Conservation (phyloP, 2,113 vertebrate species). For the Stictonetta naevosa region DNA sequence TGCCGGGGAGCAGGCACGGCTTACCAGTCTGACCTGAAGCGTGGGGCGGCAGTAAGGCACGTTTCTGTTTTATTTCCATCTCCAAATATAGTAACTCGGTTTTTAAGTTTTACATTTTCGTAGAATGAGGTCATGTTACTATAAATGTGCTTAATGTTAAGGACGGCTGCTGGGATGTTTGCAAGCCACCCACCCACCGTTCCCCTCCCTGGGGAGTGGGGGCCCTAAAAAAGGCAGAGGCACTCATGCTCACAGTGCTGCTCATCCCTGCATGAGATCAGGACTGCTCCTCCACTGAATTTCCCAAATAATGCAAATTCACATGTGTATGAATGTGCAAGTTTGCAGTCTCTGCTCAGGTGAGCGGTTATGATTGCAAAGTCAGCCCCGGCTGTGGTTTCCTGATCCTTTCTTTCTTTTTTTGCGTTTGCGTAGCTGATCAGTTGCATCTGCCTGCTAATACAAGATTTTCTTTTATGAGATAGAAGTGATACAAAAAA, state of each 20-base stretch:
- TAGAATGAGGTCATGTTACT: conserved; percentile 30
- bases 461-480: not conserved
- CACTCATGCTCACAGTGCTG: not conserved
- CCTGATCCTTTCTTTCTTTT: not conserved
- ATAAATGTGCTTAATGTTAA: conserved; percentile 12
- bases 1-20: not conserved
- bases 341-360: not conserved
- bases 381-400: not conserved
- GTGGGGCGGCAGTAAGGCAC: not conserved
- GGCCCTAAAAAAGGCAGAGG: not conserved
- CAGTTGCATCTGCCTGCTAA: not conserved
- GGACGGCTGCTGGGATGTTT: conserved; percentile 6
- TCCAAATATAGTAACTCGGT: conserved; percentile 33
- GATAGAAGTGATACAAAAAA: not conserved
- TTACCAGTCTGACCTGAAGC: fast-evolving
- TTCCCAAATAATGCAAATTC: not conserved
- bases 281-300: not conserved
- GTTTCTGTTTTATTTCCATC: conserved; percentile 14
- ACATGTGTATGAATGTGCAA: not conserved
- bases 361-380: not conserved
- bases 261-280: not conserved
- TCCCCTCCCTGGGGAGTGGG: not conserved
- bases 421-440: not conserved
- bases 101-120: conserved; percentile 41
- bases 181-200: not conserved